phyloP scores from a whole-genome alignment of 2,113 vertebrate genomes.

The Pelobates fuscus region DNA sequence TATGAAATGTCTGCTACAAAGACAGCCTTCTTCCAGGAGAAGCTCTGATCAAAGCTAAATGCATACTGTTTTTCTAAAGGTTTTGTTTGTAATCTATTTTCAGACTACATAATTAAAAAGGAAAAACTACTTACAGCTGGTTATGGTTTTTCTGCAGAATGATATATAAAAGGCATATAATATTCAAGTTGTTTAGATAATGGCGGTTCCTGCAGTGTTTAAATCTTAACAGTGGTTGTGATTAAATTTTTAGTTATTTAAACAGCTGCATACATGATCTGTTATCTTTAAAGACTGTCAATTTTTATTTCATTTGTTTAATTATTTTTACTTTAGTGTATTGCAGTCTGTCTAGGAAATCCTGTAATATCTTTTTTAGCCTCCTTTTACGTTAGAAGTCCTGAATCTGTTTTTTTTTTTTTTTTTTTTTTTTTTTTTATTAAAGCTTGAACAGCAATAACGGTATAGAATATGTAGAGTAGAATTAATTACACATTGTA shows the following conservation, averaged over 20 bases:
- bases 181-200: constrained; percentile 45
- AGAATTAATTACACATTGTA: too few relatives aligned
- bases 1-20: background rate
- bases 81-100: constrained; percentile 35
- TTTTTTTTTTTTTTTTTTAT: too few relatives aligned
- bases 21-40: background rate
- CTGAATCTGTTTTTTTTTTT: too few relatives aligned
- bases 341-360: too few relatives aligned
- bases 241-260: constrained; percentile 35
- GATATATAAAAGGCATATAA: constrained; percentile 44
- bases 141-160: constrained; percentile 31
- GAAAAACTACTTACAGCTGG: constrained; percentile 26
- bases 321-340: too few relatives aligned
- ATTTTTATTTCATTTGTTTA: constrained; percentile 1
- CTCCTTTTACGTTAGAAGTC: too few relatives aligned
- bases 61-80: constrained; percentile 20
- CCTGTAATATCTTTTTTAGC: too few relatives aligned
- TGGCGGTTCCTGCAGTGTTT: constrained; percentile 23
- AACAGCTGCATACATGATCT: constrained; percentile 21
- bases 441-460: too few relatives aligned
- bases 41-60: background rate
- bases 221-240: constrained; percentile 5
- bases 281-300: constrained; percentile 15
- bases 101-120: constrained; percentile 43
- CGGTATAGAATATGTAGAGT: too few relatives aligned